Evolutionary conservation across 2,797 vertebrate species (phyloP).

Genomic region (Luscinia luscinia): DNA sequence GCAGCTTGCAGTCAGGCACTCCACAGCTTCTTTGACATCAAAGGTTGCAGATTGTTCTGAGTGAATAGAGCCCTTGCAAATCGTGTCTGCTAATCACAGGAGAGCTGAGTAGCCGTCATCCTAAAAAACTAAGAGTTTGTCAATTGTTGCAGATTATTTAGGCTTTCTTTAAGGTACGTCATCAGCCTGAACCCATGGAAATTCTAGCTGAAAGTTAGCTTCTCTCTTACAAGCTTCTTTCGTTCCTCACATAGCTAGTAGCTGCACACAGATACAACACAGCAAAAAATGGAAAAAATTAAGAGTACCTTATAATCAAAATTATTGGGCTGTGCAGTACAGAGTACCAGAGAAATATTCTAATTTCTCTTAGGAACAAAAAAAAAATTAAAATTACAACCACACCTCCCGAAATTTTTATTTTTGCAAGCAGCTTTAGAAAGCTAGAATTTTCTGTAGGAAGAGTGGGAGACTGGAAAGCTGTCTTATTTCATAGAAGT

Average conservation of each 20-base stretch:
- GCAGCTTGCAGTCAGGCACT: constrained; percentile 45
- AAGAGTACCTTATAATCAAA: background rate
- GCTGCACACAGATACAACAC: fast-evolving
- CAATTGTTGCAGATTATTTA: constrained; percentile 11
- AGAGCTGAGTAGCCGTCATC: background rate
- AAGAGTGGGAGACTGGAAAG: background rate
- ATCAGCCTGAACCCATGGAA: background rate
- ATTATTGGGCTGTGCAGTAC: background rate
- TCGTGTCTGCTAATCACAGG: constrained; percentile 27
- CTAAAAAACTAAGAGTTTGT: constrained; percentile 2
- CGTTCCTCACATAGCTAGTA: background rate
- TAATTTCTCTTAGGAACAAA: background rate
- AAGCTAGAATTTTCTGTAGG: background rate
- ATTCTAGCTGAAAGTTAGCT: background rate
- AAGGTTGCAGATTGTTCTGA: constrained; percentile 71
- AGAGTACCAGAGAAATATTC: background rate
- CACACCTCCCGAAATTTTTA: background rate
- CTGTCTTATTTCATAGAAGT: background rate
- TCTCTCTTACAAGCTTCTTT: background rate
- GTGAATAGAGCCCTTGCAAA: constrained; percentile 72
- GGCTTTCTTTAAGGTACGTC: background rate
- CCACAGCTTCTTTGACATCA: constrained; percentile 69
- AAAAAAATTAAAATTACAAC: background rate
- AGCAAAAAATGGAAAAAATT: background rate
- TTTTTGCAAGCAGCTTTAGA: constrained; percentile 1